Evolutionary conservation across 2,797 vertebrate genomes (phyloP).

Genomic region (Fistularia commersonii): DNA sequence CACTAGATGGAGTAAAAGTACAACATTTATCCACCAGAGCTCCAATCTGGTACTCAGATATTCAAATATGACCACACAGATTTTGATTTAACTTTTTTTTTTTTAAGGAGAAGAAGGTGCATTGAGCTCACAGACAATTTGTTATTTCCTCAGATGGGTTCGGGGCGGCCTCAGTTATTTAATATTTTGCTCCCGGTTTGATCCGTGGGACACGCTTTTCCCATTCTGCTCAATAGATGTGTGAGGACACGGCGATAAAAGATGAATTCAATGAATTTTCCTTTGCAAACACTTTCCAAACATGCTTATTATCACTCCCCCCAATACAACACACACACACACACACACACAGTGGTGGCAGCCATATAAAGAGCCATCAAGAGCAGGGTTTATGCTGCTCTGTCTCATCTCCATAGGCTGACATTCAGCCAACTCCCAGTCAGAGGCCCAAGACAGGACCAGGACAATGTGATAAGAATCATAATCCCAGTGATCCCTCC

Average conservation of each 20-base stretch:
- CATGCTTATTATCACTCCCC: neutral
- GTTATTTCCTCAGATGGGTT: no score
- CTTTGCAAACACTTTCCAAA: neutral
- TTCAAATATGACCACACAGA: no score
- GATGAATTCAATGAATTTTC: no score
- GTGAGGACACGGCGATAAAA: no score
- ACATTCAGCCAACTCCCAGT: slow-evolving; percentile 69
- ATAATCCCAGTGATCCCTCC: slow-evolving; percentile 33
- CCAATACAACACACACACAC: neutral
- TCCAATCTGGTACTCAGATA: no score
- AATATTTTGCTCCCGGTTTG: no score
- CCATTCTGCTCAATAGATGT: no score
- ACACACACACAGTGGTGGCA: slow-evolving; percentile 15
- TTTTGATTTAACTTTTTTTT: no score
- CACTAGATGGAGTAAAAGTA: slow-evolving; percentile 60
- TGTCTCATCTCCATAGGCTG: slow-evolving; percentile 64
- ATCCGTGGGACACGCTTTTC: no score
- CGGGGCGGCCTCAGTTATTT: no score
- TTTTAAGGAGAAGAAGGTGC: neutral
- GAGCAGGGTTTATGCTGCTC: slow-evolving; percentile 28
- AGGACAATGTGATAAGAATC: slow-evolving; percentile 68
- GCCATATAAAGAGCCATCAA: slow-evolving; percentile 35
- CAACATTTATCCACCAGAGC: slow-evolving; percentile 10
- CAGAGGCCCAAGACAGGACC: slow-evolving; percentile 49
- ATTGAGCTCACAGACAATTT: no score